These are phyloP conservation scores for Coptotermes formosanus DNA, from an alignment of 1,140 invertebrate species.

Conservation along the genomic window DNA sequence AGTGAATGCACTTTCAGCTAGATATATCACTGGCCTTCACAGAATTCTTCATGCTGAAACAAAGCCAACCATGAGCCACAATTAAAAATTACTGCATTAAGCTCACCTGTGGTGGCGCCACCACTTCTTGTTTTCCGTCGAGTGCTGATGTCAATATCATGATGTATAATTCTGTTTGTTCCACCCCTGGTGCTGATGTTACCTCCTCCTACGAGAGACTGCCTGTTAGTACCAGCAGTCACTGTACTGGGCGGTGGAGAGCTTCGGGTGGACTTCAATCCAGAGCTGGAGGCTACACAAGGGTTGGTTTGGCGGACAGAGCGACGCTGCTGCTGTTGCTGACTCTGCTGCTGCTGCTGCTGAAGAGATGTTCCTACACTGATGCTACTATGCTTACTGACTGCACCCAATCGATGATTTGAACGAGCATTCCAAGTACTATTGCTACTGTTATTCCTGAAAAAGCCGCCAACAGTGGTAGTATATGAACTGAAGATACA, in stretches of 20 bases:
- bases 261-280: background rate
- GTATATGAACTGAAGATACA: background rate
- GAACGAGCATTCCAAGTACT: background rate
- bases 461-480: background rate
- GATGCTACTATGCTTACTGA: constrained; percentile 11
- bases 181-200: constrained; percentile 4
- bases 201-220: background rate
- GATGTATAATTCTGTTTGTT: background rate
- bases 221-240: background rate
- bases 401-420: background rate
- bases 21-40: too few species aligned
- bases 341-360: background rate
- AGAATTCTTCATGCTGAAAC: too few species aligned
- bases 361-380: background rate
- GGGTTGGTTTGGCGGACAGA: constrained; percentile 11
- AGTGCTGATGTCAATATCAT: background rate
- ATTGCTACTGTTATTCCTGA: background rate
- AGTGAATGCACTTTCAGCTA: too few species aligned
- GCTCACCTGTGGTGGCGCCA: background rate
- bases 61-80: too few species aligned
- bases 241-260: background rate
- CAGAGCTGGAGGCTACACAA: background rate
- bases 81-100: too few species aligned
- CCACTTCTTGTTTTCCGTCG: background rate
- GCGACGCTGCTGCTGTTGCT: background rate